Conservation (phyloP, 2,113 vertebrate genomes). For the Eublepharis macularius region DNA sequence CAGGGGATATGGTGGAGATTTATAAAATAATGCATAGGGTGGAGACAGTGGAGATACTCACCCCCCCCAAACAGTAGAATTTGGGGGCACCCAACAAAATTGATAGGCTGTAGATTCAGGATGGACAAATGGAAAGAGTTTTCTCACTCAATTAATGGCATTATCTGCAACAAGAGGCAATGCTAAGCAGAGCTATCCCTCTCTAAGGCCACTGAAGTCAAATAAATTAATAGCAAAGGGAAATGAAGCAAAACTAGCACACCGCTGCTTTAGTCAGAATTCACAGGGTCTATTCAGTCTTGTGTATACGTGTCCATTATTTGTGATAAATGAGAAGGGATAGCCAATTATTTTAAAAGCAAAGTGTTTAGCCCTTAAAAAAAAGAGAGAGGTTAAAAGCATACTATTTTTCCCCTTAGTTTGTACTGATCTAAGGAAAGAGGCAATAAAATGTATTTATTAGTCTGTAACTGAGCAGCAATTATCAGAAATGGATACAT, state of each 20-base stretch:
- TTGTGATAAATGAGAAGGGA: background rate
- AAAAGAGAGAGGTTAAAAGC: background rate
- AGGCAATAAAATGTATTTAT: background rate
- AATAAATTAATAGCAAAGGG: background rate
- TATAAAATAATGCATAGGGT: too few species aligned
- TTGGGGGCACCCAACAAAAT: too few species aligned
- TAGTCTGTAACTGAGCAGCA: background rate
- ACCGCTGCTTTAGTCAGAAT: background rate
- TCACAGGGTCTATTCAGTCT: background rate
- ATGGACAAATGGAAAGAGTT: too few species aligned
- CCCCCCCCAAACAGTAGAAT: too few species aligned
- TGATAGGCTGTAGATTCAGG: too few species aligned
- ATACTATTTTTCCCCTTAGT: background rate
- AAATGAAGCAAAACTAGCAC: background rate
- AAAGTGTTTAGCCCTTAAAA: background rate
- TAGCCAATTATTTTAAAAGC: background rate
- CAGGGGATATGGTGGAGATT: too few species aligned
- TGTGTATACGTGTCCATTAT: background rate
- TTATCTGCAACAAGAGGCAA: too few species aligned
- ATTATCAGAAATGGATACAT: background rate
- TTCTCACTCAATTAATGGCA: too few species aligned
- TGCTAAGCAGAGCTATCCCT: too few species aligned
- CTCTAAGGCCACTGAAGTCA: background rate
- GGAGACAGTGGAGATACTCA: too few species aligned
- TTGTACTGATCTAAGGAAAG: background rate